Conservation (phyloP, 2,888 invertebrate genomes). For the Aleiodes testaceus region DNA sequence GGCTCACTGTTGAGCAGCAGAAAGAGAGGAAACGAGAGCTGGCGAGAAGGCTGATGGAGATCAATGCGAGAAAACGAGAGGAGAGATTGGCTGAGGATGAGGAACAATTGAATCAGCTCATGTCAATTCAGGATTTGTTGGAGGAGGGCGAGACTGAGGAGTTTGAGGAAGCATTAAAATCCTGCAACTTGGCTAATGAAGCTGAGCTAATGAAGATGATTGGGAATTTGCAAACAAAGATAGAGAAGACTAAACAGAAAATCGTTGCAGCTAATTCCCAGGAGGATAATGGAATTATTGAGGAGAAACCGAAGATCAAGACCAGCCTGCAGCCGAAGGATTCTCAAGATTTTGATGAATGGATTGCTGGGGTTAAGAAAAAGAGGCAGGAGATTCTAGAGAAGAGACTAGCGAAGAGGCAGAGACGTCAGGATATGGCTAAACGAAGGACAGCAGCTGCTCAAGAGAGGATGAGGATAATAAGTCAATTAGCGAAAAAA, state of each 20-base stretch:
- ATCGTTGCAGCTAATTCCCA: conserved; percentile 81
- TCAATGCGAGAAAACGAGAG: conserved; percentile 90
- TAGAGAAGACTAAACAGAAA: conserved; percentile 85
- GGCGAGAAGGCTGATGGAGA: conserved; percentile 88
- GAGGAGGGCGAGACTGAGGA: conserved; percentile 85
- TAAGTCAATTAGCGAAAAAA: conserved; percentile 88
- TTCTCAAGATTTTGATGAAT: conserved; percentile 75
- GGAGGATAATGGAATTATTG: conserved; percentile 77
- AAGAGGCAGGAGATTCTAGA: conserved; percentile 84
- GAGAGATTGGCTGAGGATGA: conserved; percentile 92
- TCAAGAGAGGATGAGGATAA: conserved; percentile 95
- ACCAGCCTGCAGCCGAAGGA: conserved; percentile 72
- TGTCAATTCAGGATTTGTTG: conserved; percentile 84
- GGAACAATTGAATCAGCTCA: conserved; percentile 85
- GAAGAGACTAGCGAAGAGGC: conserved; percentile 83
- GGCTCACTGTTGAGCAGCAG: conserved; percentile 86
- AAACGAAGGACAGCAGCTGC: conserved; percentile 92
- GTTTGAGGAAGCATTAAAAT: conserved; percentile 82
- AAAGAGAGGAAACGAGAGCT: conserved; percentile 90
- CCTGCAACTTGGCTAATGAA: conserved; percentile 83
- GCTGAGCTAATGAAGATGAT: conserved; percentile 88
- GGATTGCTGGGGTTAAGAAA: conserved; percentile 75
- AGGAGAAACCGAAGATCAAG: conserved; percentile 74
- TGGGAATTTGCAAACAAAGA: conserved; percentile 79
- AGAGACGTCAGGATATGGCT: conserved; percentile 90